A percentile compares a stretch with the other conserved stretches of the same genome.
Evolutionary conservation across 2,113 vertebrate species (phyloP).

Genomic region (Malurus elegans): DNA sequence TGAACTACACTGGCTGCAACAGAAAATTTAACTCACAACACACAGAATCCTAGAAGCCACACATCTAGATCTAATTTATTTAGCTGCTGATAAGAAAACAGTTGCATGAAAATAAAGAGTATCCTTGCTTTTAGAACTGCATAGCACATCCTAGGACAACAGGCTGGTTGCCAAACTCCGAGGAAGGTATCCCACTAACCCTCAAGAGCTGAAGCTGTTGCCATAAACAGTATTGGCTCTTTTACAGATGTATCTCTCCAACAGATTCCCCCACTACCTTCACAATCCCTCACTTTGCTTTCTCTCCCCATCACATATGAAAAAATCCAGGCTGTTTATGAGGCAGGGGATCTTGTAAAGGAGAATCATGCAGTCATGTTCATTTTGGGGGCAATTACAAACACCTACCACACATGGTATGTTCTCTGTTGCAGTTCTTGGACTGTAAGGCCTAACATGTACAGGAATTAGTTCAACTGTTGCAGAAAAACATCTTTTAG

Average conservation of each 20-base stretch:
- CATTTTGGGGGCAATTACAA: not conserved
- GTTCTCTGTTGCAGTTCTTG: not conserved
- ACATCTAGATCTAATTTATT: not conserved
- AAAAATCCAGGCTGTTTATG: not conserved
- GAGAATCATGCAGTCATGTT: not conserved
- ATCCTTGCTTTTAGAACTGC: not conserved
- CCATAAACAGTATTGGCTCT: not conserved
- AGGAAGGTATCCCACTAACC: not conserved
- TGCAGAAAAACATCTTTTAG: not conserved
- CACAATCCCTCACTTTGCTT: not conserved
- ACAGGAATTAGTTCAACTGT: not conserved
- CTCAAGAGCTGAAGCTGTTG: not conserved
- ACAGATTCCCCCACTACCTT: not conserved
- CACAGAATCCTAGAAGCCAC: not conserved
- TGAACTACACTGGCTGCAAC: constrained; percentile 39
- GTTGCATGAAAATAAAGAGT: not conserved
- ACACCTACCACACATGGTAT: not conserved
- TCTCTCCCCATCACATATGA: not conserved
- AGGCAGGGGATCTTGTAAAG: not conserved
- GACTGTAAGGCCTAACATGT: not conserved
- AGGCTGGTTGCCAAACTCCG: not conserved
- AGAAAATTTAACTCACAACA: constrained; percentile 43
- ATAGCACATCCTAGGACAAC: not conserved
- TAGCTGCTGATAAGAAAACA: not conserved
- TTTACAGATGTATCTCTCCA: not conserved